Percentiles rank a stretch among this genome's conserved stretches.
Conservation (phyloP, 1,140 invertebrate species). For the Brachionus rotundiformis region DNA sequence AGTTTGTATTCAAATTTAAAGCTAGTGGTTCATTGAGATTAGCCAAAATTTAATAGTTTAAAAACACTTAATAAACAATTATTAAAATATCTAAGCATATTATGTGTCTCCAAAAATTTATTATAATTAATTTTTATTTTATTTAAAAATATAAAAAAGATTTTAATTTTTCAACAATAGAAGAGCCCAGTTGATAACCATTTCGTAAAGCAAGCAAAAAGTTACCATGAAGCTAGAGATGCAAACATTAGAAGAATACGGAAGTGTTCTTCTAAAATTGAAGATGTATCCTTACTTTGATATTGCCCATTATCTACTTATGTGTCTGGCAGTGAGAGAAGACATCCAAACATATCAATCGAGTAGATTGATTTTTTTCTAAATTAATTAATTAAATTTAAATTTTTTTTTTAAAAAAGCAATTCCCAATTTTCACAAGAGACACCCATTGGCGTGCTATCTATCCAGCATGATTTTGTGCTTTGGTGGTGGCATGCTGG, state of each 20-base stretch:
- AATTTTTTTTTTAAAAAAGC: too few species aligned
- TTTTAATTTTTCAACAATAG: background rate
- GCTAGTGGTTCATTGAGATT: background rate
- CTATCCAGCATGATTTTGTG: slow-evolving; percentile 96
- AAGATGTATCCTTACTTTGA: slow-evolving; percentile 51
- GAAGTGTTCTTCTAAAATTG: slow-evolving; percentile 50
- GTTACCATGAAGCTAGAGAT: slow-evolving; percentile 23
- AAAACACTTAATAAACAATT: background rate
- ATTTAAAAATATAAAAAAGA: background rate
- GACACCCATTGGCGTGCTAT: slow-evolving; percentile 96
- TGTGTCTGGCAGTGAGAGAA: slow-evolving; percentile 37
- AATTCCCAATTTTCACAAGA: slow-evolving; percentile 85
- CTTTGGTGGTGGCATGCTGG: slow-evolving; percentile 91
- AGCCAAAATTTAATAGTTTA: too few species aligned
- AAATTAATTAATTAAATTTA: too few species aligned
- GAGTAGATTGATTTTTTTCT: slow-evolving; percentile 15
- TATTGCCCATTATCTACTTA: slow-evolving; percentile 45
- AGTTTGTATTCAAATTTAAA: too few species aligned
- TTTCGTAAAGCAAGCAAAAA: background rate
- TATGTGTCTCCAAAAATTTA: background rate
- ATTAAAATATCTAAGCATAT: background rate
- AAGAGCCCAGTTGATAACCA: background rate
- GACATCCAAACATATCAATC: slow-evolving; percentile 49
- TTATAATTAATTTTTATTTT: slow-evolving; percentile 6
- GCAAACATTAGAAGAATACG: slow-evolving; percentile 22